phyloP scores from a whole-genome alignment of 2,888 invertebrate species.

The Drosophila fungiperda region DNA sequence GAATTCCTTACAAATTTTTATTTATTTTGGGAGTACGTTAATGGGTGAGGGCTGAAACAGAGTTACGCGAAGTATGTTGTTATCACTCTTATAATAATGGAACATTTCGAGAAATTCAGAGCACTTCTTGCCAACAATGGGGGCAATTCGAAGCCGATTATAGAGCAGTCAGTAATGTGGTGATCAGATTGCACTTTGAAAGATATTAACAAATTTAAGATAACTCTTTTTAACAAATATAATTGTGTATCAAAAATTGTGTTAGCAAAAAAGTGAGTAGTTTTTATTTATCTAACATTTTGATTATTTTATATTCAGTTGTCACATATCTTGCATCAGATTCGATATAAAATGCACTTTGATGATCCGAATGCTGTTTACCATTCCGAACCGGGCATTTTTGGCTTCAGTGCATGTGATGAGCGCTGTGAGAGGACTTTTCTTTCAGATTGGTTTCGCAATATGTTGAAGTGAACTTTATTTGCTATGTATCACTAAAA shows the following conservation, averaged over 20 bases:
- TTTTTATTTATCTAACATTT: neutral
- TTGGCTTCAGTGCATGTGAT: neutral
- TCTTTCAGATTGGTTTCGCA: constrained; percentile 16
- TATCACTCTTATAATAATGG: neutral
- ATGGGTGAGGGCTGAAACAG: neutral
- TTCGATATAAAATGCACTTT: neutral
- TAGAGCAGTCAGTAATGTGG: constrained; percentile 1
- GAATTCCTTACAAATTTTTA: neutral
- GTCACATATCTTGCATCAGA: neutral
- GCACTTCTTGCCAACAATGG: neutral
- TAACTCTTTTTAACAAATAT: neutral
- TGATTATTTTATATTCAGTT: neutral
- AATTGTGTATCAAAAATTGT: neutral
- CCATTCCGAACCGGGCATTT: neutral
- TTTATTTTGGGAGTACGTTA: neutral
- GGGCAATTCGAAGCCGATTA: neutral
- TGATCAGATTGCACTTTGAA: constrained; percentile 14
- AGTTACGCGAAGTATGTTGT: neutral
- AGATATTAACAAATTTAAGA: neutral
- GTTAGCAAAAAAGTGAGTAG: neutral
- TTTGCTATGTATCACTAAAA: neutral
- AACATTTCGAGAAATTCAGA: constrained; percentile 3
- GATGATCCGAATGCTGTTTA: constrained; percentile 13
- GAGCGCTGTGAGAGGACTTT: constrained; percentile 12
- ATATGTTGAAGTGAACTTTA: neutral